Conservation (phyloP, 2,113 vertebrate species). For the Cichladusa arquata region DNA sequence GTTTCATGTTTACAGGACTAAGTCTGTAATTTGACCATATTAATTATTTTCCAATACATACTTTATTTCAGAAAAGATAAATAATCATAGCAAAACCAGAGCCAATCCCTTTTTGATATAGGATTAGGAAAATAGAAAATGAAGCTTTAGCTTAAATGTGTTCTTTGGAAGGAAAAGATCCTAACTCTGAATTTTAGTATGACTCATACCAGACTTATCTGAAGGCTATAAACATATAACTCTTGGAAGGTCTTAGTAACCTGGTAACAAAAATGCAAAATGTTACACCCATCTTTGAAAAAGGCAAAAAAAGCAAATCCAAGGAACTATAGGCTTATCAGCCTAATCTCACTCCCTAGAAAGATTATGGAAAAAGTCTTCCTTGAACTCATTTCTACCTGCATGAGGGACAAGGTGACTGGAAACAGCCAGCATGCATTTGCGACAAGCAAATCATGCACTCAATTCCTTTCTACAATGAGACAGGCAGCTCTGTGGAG, state of each 20-base stretch:
- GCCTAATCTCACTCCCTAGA: neutral
- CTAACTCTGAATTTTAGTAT: neutral
- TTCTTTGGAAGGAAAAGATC: neutral
- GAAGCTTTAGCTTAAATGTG: neutral
- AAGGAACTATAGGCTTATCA: neutral
- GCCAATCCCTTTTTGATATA: neutral
- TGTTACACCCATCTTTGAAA: neutral
- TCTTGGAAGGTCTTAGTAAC: neutral
- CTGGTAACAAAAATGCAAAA: neutral
- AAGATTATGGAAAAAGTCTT: neutral
- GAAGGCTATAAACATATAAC: neutral
- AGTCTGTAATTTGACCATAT: conserved; percentile 65
- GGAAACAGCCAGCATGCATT: neutral
- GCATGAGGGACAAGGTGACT: neutral
- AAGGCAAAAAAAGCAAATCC: neutral
- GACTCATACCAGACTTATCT: neutral
- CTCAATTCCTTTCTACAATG: neutral
- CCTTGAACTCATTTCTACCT: neutral
- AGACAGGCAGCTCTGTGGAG: neutral
- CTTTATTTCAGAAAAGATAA: neutral
- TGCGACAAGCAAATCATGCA: neutral
- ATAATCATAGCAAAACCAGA: neutral
- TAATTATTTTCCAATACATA: neutral
- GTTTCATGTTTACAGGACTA: conserved; percentile 76
- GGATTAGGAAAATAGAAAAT: neutral